These are phyloP conservation scores for Moxostoma hubbsi DNA, from an alignment of 2,797 vertebrate species.

Conservation along the genomic window DNA sequence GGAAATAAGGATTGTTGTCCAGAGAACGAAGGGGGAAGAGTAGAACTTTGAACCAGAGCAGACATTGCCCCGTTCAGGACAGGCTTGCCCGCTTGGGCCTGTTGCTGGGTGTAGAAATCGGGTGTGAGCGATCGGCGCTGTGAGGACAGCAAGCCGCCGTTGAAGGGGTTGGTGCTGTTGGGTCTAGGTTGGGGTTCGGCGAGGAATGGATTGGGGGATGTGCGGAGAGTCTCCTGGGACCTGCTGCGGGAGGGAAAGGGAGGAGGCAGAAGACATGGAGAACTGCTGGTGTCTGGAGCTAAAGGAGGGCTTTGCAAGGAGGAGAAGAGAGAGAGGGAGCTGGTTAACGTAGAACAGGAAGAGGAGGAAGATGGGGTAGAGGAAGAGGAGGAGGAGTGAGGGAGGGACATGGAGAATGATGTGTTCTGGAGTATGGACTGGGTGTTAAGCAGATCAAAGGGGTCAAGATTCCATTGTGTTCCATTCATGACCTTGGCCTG, in stretches of 20 bases:
- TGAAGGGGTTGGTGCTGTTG: conserved; percentile 80
- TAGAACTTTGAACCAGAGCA: conserved; percentile 49
- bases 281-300: conserved; percentile 71
- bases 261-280: conserved; percentile 73
- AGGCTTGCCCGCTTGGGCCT: conserved; percentile 25
- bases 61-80: conserved; percentile 68
- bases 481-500: conserved; percentile 79
- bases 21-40: conserved; percentile 63
- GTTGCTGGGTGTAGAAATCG: conserved; percentile 68
- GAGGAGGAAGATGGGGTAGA: too few relatives aligned
- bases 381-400: conserved; percentile 47
- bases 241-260: conserved; percentile 78
- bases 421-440: conserved; percentile 78
- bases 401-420: conserved; percentile 59
- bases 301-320: conserved; percentile 67
- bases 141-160: conserved; percentile 66
- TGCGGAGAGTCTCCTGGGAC: conserved; percentile 79
- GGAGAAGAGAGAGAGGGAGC: conserved; percentile 72
- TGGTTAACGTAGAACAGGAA: conserved; percentile 63
- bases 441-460: conserved; percentile 82
- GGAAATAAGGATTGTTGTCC: conserved; percentile 45
- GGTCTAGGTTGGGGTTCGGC: conserved; percentile 71
- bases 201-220: conserved; percentile 80
- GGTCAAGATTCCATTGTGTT: conserved; percentile 82
- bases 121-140: conserved; percentile 73